A percentile compares a stretch with the other conserved stretches of the same genome.
phyloP scores from a whole-genome alignment of 2,888 invertebrate genomes.

The Nomada fabriciana region DNA sequence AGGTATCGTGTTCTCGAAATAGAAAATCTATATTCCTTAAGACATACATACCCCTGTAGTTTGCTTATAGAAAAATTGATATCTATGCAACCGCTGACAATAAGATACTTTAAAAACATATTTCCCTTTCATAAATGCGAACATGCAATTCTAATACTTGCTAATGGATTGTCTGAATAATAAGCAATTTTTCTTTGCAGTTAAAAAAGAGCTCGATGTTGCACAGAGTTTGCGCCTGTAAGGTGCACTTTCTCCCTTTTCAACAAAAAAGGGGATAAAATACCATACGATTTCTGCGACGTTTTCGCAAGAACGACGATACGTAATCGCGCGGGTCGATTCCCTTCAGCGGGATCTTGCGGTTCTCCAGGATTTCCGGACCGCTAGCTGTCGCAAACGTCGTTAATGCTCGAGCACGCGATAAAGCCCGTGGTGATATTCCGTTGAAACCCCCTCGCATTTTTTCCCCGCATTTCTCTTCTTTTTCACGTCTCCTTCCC shows the following conservation, averaged over 20 bases:
- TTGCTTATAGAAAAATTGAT: not conserved
- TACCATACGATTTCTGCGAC: not conserved
- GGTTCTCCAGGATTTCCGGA: slow-evolving; percentile 59
- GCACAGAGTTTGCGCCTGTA: no score
- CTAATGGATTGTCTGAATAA: not conserved
- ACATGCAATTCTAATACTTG: not conserved
- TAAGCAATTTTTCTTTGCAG: no score
- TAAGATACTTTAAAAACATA: not conserved
- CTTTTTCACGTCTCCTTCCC: not conserved
- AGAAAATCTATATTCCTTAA: not conserved
- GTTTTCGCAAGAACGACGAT: slow-evolving; percentile 32
- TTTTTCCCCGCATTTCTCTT: slow-evolving; percentile 28
- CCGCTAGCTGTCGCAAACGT: slow-evolving; percentile 45
- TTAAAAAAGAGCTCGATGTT: no score
- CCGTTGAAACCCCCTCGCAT: slow-evolving; percentile 37
- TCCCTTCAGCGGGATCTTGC: slow-evolving; percentile 39
- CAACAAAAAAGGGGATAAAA: slow-evolving; percentile 30
- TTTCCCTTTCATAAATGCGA: not conserved
- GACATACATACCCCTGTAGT: not conserved
- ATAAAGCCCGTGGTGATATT: slow-evolving; percentile 55
- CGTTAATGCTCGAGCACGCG: slow-evolving; percentile 61
- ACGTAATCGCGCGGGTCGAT: slow-evolving; percentile 50
- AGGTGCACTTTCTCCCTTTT: slow-evolving; percentile 25
- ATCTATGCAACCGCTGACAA: not conserved
- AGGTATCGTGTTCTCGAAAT: not conserved